Conservation (phyloP, 2,888 invertebrate species). For the Oscheius onirici region DNA sequence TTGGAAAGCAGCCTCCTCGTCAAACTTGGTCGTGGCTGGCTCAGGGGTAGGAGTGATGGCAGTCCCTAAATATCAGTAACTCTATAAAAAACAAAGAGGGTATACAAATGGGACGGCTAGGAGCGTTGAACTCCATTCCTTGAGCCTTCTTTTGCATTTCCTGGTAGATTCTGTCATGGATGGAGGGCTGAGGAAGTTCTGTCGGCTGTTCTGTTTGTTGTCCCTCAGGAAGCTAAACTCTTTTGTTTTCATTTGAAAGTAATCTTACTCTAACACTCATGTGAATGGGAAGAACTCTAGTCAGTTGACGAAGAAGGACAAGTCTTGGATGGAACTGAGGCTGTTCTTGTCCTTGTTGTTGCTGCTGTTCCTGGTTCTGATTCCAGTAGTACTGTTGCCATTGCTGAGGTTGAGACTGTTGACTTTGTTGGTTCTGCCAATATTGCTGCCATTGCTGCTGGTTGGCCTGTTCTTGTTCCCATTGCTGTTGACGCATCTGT, state of each 20-base stretch:
- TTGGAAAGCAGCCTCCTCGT: constrained; percentile 29
- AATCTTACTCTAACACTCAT: constrained; percentile 1
- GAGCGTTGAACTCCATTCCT: constrained; percentile 49
- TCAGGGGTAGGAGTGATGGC: constrained; percentile 51
- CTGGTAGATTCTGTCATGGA: constrained; percentile 53
- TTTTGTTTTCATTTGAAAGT: constrained; percentile 10
- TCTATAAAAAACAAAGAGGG: neutral
- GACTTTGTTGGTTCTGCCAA: neutral
- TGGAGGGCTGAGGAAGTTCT: constrained; percentile 38
- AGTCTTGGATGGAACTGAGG: constrained; percentile 5
- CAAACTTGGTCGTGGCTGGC: constrained; percentile 27
- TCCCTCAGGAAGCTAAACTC: constrained; percentile 30
- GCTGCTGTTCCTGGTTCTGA: constrained; percentile 9
- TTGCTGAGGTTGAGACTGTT: constrained; percentile 16
- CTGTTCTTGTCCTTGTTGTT: constrained; percentile 15
- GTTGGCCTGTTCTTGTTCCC: constrained; percentile 1
- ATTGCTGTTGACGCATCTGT: constrained; percentile 20
- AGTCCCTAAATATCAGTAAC: constrained; percentile 36
- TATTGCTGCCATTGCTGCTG: constrained; percentile 2
- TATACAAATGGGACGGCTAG: constrained; percentile 47
- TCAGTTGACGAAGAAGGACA: constrained; percentile 17
- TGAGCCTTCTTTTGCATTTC: constrained; percentile 49
- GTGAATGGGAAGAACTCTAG: constrained; percentile 18
- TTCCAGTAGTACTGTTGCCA: neutral
- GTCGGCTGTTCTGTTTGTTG: constrained; percentile 21